Conservation (phyloP, 2,113 vertebrate genomes). For the Austrofundulus limnaeus region DNA sequence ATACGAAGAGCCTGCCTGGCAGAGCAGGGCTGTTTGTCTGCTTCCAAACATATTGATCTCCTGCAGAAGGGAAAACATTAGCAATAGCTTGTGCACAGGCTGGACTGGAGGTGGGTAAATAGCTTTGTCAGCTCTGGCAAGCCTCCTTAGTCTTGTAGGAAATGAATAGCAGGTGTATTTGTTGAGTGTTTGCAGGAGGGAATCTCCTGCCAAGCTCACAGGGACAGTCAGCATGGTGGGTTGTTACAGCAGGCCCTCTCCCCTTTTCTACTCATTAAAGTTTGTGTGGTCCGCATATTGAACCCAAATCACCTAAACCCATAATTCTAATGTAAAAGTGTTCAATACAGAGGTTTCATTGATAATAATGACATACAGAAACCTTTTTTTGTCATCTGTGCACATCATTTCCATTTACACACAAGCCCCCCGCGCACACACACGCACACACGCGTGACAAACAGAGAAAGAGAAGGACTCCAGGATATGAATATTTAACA, state of each 20-base stretch:
- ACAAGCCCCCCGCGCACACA: slow-evolving; percentile 1
- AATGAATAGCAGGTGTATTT: slow-evolving; percentile 79
- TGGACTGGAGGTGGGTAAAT: slow-evolving; percentile 71
- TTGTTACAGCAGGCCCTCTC: slow-evolving; percentile 36
- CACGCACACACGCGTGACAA: slow-evolving; percentile 11
- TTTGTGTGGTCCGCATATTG: slow-evolving; percentile 1
- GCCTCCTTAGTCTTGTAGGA: slow-evolving; percentile 66
- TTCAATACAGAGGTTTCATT: slow-evolving; percentile 8
- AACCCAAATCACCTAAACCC: neutral
- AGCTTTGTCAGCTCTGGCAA: slow-evolving; percentile 76
- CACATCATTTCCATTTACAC: slow-evolving; percentile 31
- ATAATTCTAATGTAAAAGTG: slow-evolving; percentile 17
- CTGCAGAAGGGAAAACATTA: slow-evolving; percentile 80
- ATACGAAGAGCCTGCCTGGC: slow-evolving; percentile 67
- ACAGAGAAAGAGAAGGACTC: slow-evolving; percentile 60
- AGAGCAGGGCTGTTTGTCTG: slow-evolving; percentile 75
- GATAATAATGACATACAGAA: slow-evolving; percentile 12
- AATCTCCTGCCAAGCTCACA: slow-evolving; percentile 67
- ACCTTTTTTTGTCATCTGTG: slow-evolving; percentile 18
- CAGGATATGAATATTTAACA: slow-evolving; percentile 99
- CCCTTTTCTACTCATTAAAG: slow-evolving; percentile 10
- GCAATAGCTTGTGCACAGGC: slow-evolving; percentile 62
- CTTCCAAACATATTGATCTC: slow-evolving; percentile 83
- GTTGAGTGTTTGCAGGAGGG: slow-evolving; percentile 65
- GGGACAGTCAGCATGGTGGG: slow-evolving; percentile 49